These are phyloP conservation scores for Microctonus brassicae DNA, from an alignment of 2,888 invertebrate genomes.

Conservation along the genomic window DNA sequence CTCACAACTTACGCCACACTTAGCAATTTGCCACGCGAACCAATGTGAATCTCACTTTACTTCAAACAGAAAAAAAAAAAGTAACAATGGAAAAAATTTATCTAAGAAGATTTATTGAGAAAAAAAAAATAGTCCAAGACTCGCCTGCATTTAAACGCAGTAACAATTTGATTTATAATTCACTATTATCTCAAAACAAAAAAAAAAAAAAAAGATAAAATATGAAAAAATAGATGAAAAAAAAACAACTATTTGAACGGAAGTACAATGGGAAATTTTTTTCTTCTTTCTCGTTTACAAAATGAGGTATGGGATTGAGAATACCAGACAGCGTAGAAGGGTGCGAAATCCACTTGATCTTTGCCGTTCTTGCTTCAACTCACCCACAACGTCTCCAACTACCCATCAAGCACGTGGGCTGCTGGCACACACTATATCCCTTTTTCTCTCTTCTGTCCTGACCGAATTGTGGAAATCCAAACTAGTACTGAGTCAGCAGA, in stretches of 20 bases:
- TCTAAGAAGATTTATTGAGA: neutral
- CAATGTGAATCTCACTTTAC: slow-evolving; percentile 24
- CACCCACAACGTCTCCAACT: neutral
- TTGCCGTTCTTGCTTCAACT: slow-evolving; percentile 30
- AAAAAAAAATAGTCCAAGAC: neutral
- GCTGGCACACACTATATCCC: neutral
- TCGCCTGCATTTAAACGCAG: slow-evolving; percentile 4
- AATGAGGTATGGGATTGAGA: slow-evolving; percentile 6
- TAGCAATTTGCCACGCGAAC: slow-evolving; percentile 23
- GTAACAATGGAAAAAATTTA: slow-evolving; percentile 5
- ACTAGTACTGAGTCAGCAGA: slow-evolving; percentile 45
- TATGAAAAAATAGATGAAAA: neutral
- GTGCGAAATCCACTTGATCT: slow-evolving; percentile 32
- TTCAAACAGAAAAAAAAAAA: slow-evolving; percentile 4
- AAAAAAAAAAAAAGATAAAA: slow-evolving; percentile 2
- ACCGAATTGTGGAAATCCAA: slow-evolving; percentile 43
- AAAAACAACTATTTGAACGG: neutral
- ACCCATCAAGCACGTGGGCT: neutral
- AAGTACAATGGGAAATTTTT: neutral
- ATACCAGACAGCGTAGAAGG: slow-evolving; percentile 25
- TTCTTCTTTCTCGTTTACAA: neutral
- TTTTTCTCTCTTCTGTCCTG: neutral
- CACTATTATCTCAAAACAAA: neutral
- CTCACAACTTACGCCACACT: slow-evolving; percentile 25
- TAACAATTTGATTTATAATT: slow-evolving; percentile 6